These are phyloP conservation scores for Bruchidius siliquastri DNA, from an alignment of 2,888 invertebrate genomes.

Conservation along the genomic window DNA sequence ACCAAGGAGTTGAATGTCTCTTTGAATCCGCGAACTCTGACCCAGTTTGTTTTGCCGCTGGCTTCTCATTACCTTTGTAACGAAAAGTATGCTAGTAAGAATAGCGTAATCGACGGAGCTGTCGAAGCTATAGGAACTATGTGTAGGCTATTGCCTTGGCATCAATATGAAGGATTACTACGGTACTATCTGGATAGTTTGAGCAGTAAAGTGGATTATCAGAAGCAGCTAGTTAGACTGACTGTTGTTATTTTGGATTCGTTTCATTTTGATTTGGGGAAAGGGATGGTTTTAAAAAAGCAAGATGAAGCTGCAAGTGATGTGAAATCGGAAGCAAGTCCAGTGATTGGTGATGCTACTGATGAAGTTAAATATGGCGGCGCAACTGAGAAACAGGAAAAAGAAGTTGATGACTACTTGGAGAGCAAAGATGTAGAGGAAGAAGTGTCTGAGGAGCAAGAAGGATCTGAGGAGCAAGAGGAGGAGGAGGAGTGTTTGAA, in stretches of 20 bases:
- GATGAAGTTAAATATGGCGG: constrained; percentile 23
- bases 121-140: constrained; percentile 75
- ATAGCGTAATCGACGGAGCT: constrained; percentile 77
- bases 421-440: constrained; percentile 45
- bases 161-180: constrained; percentile 78
- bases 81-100: constrained; percentile 70
- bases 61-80: constrained; percentile 75
- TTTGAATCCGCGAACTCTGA: constrained; percentile 67
- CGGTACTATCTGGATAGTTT: constrained; percentile 77
- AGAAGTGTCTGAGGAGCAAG: constrained; percentile 42
- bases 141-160: constrained; percentile 80
- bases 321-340: constrained; percentile 35
- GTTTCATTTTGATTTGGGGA: constrained; percentile 85
- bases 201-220: constrained; percentile 65
- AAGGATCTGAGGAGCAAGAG: constrained; percentile 29
- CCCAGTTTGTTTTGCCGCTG: constrained; percentile 81
- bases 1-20: constrained; percentile 58
- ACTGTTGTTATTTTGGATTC: constrained; percentile 78
- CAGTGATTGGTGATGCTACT: constrained; percentile 35
- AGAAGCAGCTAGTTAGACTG: constrained; percentile 76
- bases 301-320: constrained; percentile 15
- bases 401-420: constrained; percentile 25
- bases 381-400: constrained; percentile 17
- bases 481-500: constrained; percentile 22
- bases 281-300: constrained; percentile 41